Conservation (phyloP, 2,888 invertebrate genomes). For the Eupithecia inturbata region DNA sequence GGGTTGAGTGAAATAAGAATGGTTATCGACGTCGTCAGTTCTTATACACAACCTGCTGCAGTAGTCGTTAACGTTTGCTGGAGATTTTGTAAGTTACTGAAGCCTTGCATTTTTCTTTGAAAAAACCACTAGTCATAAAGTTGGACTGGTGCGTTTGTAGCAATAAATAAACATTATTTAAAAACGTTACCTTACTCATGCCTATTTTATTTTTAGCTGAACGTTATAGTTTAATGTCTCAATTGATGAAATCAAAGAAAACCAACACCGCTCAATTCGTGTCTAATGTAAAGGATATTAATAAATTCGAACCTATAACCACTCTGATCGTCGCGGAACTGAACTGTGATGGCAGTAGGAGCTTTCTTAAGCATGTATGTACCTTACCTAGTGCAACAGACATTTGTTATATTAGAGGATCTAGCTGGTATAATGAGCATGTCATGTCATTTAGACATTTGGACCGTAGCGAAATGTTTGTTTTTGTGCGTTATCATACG, state of each 20-base stretch:
- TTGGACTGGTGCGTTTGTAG: not conserved
- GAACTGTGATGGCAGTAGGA: conserved; percentile 45
- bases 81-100: conserved; percentile 56
- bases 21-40: conserved; percentile 58
- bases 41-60: conserved; percentile 57
- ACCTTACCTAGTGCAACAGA: too few relatives aligned
- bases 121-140: not conserved
- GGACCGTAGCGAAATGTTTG: too few relatives aligned
- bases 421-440: too few relatives aligned
- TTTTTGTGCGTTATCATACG: too few relatives aligned
- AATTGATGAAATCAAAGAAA: conserved; percentile 41
- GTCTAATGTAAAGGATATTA: conserved; percentile 33
- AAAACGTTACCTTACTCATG: not conserved
- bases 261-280: conserved; percentile 48
- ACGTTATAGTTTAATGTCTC: conserved; percentile 47
- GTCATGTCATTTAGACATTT: too few relatives aligned
- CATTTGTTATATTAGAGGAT: too few relatives aligned
- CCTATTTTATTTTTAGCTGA: conserved; percentile 31
- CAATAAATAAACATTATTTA: too few relatives aligned
- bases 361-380: conserved; percentile 52
- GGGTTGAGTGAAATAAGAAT: conserved; percentile 51
- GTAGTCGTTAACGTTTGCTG: conserved; percentile 61
- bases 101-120: not conserved
- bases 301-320: conserved; percentile 37
- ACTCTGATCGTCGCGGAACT: conserved; percentile 49